Evolutionary conservation across 2,888 invertebrate species (phyloP), one percentile per base, ranked within the genome.

Genomic region (Mycalesis mineus): DNA sequence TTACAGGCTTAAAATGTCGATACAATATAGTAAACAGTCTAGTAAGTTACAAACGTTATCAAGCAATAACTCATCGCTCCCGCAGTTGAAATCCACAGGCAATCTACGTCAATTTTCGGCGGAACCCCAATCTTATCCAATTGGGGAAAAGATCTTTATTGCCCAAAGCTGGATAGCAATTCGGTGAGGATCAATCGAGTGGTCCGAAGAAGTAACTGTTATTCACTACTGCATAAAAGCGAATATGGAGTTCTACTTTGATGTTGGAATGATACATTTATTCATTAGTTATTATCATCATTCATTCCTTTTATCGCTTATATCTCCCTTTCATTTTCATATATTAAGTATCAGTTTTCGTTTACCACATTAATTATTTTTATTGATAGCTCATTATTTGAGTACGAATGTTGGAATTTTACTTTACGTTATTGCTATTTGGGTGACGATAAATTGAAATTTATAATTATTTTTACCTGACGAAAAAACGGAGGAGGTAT

Each of bases 71-170:
- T 58, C 42, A 61, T 58, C 47, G 40, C 28, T 17, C 15, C 41
- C 33, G 33, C 41, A 42, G 52, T 52, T 41, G 44, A 58, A 58
- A 58, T 51, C 58, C 55, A 54, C 36, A 44, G 68, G 74, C 75
- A 76, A 80, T 77, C 74, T 71, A 69, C 69, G 72, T 71, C 72
- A 68, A 74, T 72, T 73, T 72, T 66, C 70, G 66, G 64, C 64
- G 71, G 73, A 69, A 69, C 68, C 70, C 69, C 71, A 74, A 79
- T 78, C 79, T 75, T 68, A 72, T 71, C 75, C 80, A 77, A 84
- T 82, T 79, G 82, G 78, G 73, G 75, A 80, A 83, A 82, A 78
- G 73, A 81, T 83, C 81, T 82, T 61, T 61, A 61, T 61, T 61
- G 61, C 55, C 48, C 17, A 37, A 42, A 61, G 58, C 51, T 51